Percentiles rank a stretch among this genome's conserved stretches.
phyloP scores from a whole-genome alignment of 2,113 vertebrate species.

The Daboia siamensis region DNA sequence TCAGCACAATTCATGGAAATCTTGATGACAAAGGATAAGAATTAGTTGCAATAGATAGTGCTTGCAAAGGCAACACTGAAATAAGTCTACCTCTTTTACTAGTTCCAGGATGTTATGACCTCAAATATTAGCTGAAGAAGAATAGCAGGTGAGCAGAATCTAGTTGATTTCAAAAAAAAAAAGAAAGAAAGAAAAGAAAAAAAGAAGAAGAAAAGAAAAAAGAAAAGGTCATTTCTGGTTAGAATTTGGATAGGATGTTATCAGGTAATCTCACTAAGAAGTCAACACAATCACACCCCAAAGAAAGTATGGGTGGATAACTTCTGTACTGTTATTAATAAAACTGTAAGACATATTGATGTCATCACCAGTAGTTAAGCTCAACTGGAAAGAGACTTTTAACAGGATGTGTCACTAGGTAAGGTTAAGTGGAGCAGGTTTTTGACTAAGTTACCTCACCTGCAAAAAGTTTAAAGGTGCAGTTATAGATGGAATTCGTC shows the following conservation, averaged over 20 bases:
- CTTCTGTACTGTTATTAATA: not conserved
- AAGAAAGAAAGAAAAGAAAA: not conserved
- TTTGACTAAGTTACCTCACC: not conserved
- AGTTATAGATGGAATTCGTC: conserved; percentile 23
- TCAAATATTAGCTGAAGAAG: not conserved
- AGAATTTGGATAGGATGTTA: not conserved
- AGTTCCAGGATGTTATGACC: not conserved
- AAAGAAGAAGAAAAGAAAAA: not conserved
- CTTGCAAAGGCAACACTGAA: not conserved
- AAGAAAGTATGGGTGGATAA: not conserved
- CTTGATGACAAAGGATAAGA: not conserved
- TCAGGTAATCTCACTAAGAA: not conserved
- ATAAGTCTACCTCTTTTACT: not conserved
- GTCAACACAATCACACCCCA: not conserved
- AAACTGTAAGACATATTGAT: not conserved
- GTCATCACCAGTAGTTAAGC: not conserved
- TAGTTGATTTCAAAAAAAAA: not conserved
- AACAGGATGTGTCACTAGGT: not conserved
- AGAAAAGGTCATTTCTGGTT: not conserved
- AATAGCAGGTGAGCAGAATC: not conserved
- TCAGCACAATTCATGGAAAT: not conserved
- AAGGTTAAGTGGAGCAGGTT: not conserved
- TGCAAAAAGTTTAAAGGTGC: not conserved
- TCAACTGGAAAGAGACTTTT: not conserved
- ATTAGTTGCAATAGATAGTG: not conserved